Evolutionary conservation across 2,113 vertebrate genomes (phyloP).

Genomic region (Gambusia affinis): DNA sequence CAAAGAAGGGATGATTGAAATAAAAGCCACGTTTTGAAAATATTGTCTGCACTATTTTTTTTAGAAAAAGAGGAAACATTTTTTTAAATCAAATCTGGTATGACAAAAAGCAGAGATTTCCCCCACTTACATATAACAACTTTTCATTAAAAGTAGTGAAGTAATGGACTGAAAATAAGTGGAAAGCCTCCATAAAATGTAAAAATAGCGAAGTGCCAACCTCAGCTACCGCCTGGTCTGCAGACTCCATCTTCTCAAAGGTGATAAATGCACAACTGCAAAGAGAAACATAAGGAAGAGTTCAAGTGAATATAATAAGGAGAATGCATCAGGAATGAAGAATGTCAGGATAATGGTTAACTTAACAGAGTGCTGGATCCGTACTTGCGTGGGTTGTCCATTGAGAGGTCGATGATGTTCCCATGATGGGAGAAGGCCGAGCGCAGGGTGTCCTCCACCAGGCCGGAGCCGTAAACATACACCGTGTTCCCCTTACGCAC

Average conservation of each 20-base stretch:
- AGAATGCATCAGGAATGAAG: neutral
- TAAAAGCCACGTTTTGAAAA: too few relatives aligned
- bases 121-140: neutral
- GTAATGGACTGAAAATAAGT: neutral
- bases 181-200: neutral
- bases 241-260: slow-evolving; percentile 93
- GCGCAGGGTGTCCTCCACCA: slow-evolving; percentile 84
- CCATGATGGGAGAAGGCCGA: slow-evolving; percentile 87
- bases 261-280: slow-evolving; percentile 92
- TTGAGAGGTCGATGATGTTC: slow-evolving; percentile 90
- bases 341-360: neutral
- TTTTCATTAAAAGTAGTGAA: neutral
- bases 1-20: too few relatives aligned
- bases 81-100: too few relatives aligned
- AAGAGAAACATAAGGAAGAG: neutral
- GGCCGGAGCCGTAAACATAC: slow-evolving; percentile 87
- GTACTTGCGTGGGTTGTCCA: slow-evolving; percentile 91
- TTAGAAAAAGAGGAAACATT: too few relatives aligned
- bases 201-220: slow-evolving; percentile 63
- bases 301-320: neutral
- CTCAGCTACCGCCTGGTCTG: slow-evolving; percentile 90
- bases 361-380: neutral
- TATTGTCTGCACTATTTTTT: too few relatives aligned
- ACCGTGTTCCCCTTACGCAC: slow-evolving; percentile 91
- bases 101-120: too few relatives aligned